phyloP scores from a whole-genome alignment of 2,797 vertebrate genomes.

The Oceanodroma leucorhoa region DNA sequence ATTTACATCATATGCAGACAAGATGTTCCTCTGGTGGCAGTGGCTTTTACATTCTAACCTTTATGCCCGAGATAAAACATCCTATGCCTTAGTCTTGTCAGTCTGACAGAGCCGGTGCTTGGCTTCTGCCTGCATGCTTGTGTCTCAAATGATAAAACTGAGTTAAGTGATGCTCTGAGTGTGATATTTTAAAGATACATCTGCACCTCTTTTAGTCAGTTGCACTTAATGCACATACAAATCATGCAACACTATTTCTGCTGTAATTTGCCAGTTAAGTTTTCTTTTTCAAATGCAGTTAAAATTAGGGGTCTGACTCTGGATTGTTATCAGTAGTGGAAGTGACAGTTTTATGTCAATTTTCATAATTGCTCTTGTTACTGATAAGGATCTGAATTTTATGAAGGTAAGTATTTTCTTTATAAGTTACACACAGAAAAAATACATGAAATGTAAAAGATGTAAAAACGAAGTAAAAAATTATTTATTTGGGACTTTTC shows the following conservation, averaged over 20 bases:
- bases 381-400: background rate
- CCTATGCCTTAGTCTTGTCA: accelerated
- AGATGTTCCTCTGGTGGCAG: background rate
- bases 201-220: background rate
- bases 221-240: background rate
- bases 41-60: background rate
- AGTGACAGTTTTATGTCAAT: background rate
- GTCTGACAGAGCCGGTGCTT: accelerated
- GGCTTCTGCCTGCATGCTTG: background rate
- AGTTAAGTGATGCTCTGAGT: background rate
- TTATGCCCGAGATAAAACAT: background rate
- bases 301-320: background rate
- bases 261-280: background rate
- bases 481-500: background rate
- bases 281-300: background rate
- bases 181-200: background rate
- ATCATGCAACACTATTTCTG: background rate
- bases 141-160: background rate
- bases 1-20: background rate
- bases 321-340: background rate
- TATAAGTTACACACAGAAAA: background rate
- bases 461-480: background rate
- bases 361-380: background rate
- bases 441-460: background rate
- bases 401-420: background rate